A percentile compares a stretch with the other conserved stretches of the same genome.
phyloP scores from a whole-genome alignment of 2,113 vertebrate genomes.

The Nyctibius bracteatus region DNA sequence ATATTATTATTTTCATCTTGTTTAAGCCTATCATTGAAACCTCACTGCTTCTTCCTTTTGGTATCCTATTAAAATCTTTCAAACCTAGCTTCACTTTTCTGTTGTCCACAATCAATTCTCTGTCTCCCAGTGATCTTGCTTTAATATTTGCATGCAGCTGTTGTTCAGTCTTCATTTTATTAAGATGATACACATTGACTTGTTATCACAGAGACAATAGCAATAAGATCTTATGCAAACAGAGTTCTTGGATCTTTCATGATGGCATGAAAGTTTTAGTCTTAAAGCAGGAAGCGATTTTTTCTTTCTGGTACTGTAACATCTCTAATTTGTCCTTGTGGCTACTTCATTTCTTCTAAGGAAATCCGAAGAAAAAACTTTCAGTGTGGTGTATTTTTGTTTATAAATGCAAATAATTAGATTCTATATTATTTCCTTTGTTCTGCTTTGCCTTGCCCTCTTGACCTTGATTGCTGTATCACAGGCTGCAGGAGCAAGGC shows the following conservation, averaged over 20 bases:
- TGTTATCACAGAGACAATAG: constrained; percentile 52
- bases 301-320: neutral
- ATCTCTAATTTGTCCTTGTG: neutral
- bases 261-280: neutral
- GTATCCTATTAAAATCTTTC: constrained; percentile 33
- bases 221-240: constrained; percentile 52
- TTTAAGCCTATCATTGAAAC: neutral
- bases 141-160: constrained; percentile 54
- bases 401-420: neutral
- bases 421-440: neutral
- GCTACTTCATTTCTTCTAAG: neutral
- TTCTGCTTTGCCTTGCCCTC: neutral
- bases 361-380: neutral
- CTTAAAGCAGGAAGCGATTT: neutral
- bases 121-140: constrained; percentile 40
- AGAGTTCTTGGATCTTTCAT: constrained; percentile 3
- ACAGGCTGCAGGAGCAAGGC: neutral
- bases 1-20: neutral
- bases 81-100: neutral
- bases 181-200: constrained; percentile 35
- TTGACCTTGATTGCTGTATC: neutral
- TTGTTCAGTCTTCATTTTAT: constrained; percentile 58
- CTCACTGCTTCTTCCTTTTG: neutral
- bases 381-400: neutral
- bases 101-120: neutral